Conservation (phyloP, 2,113 vertebrate genomes). For the Spilogale gracilis region DNA sequence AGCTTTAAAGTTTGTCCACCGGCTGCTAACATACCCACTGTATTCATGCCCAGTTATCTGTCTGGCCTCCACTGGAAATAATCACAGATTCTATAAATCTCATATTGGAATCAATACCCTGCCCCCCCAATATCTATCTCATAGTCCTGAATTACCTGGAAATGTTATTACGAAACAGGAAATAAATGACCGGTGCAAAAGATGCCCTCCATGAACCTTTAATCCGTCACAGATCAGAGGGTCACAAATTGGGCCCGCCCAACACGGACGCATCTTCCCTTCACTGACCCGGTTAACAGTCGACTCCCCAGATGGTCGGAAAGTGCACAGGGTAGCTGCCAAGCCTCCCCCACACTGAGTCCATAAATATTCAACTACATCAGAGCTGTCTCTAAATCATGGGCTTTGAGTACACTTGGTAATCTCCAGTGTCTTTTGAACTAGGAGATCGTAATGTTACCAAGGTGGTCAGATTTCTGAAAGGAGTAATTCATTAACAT, state of each 20-base stretch:
- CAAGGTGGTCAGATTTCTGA: not conserved
- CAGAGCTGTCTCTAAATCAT: not conserved
- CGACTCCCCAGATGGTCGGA: accelerated
- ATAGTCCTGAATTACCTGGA: not conserved
- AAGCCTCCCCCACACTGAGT: not conserved
- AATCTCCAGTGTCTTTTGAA: not conserved
- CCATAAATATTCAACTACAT: not conserved
- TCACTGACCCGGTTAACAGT: not conserved
- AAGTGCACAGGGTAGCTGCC: not conserved
- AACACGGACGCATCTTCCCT: accelerated
- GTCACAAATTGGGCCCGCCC: not conserved
- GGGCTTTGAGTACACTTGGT: not conserved
- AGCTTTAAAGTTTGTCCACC: not conserved
- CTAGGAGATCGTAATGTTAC: not conserved
- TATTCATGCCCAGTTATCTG: not conserved
- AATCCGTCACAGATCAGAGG: not conserved
- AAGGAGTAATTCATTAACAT: constrained; percentile 60
- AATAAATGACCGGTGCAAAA: not conserved
- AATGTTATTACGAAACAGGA: constrained; percentile 22
- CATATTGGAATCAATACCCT: not conserved
- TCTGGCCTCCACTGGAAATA: not conserved
- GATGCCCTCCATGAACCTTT: not conserved
- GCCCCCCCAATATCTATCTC: not conserved
- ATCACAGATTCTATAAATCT: not conserved
- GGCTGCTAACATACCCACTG: not conserved